Conservation (phyloP, 2,797 vertebrate genomes). For the Scleropages formosus region DNA sequence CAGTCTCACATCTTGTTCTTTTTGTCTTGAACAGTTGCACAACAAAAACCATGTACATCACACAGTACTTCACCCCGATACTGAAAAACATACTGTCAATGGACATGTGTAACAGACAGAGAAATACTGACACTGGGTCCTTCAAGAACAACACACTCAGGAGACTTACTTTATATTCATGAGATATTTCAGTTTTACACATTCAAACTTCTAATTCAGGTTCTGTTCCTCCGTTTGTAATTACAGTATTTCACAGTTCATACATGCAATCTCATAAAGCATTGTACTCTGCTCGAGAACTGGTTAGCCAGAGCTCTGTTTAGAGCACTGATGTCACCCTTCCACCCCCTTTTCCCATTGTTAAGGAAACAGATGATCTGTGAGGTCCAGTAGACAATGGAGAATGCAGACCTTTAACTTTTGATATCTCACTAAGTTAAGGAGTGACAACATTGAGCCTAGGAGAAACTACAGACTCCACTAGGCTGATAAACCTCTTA, state of each 20-base stretch:
- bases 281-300: slow-evolving; percentile 37
- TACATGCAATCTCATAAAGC: slow-evolving; percentile 46
- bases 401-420: neutral
- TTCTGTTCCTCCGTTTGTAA: slow-evolving; percentile 4
- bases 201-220: slow-evolving; percentile 13
- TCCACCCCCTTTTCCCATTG: slow-evolving; percentile 51
- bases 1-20: neutral
- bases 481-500: neutral
- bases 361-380: slow-evolving; percentile 43
- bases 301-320: slow-evolving; percentile 49
- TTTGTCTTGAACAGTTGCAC: neutral
- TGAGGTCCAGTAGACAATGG: neutral
- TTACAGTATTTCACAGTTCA: neutral
- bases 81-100: neutral
- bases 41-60: neutral
- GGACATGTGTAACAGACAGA: neutral
- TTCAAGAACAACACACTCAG: neutral
- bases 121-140: neutral
- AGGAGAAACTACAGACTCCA: neutral
- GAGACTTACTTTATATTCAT: slow-evolving; percentile 7
- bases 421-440: neutral
- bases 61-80: neutral
- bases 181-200: slow-evolving; percentile 12
- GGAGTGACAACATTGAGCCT: neutral
- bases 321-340: slow-evolving; percentile 61